Base-by-base conservation (phyloP, 1,140 invertebrate genomes). In the Ips nitidus region DNA sequence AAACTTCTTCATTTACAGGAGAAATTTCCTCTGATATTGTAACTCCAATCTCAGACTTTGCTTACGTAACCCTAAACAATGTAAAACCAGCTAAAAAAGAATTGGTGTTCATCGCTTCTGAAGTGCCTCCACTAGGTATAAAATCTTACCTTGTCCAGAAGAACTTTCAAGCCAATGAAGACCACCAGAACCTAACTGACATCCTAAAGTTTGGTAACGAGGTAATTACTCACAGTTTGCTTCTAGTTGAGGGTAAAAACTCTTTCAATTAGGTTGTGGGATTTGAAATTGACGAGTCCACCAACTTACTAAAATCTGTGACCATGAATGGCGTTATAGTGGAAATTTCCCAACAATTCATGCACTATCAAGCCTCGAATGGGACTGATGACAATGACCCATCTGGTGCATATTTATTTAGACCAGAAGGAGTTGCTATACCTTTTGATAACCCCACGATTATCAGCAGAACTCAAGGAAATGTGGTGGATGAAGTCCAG, bases 371-470 rank as follows among this genome's bases (percentile, higher is more conserved):
- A 3, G 85, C 85, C 0, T 78, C 81, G 56, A 83, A 84, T 4
- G 76, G 82, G 42, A 5, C 52, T 22, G 52, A 38, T 37, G 36
- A 38, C 6, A n/a, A 5, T 5, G 52, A 36, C 52, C n/a, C 52
- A 36, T 92, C 91, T 0, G 94, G 94, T 1, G 93, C 94, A 0
- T 96, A 96, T 74, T 90, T 94, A 52, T 96, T 97, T 80, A 84
- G 93, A 45, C 93, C 94, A 36, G 66, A 69, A 37, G 66, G 72
- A 39, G 58, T 67, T n/a, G 59, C 71, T 81, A n/a, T 76, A 76
- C 74, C 67, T 38, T 52, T 73, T 5, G 42, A 55, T 8, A 70
- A 41, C 37, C 41, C 53, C 7, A 39, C 59, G 40, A 61, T 69
- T 45, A 41, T 62, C n/a, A 50, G n/a, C n/a, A 53, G 72, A 64